phyloP scores from a whole-genome alignment of 2,888 invertebrate genomes.

The Coleophora deauratella region DNA sequence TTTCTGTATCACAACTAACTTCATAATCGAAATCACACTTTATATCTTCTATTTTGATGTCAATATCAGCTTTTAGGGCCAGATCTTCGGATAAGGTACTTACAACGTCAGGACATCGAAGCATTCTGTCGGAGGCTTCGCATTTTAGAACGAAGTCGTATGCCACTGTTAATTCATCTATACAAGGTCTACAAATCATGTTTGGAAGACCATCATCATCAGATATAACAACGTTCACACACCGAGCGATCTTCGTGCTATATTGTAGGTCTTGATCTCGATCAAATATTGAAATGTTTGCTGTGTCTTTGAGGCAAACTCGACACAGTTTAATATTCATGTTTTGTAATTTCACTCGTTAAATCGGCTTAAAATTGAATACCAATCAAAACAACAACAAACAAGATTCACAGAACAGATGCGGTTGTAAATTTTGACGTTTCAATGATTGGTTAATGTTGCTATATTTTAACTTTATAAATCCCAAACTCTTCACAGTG shows the following conservation, averaged over 20 bases:
- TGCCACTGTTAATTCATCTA: constrained; percentile 35
- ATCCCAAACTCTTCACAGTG: too few relatives aligned
- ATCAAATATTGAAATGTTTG: constrained; percentile 43
- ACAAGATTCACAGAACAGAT: too few relatives aligned
- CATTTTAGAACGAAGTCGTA: constrained; percentile 52
- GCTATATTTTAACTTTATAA: too few relatives aligned
- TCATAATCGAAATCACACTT: constrained; percentile 2
- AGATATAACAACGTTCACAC: constrained; percentile 38
- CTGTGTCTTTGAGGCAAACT: constrained; percentile 47
- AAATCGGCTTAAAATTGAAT: neutral
- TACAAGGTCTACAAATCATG: constrained; percentile 45
- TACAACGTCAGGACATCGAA: constrained; percentile 31
- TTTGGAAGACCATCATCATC: constrained; percentile 53
- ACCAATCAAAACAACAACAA: neutral
- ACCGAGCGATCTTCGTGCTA: constrained; percentile 45
- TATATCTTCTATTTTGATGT: constrained; percentile 11
- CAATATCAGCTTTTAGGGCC: constrained; percentile 20
- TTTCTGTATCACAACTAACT: too few relatives aligned
- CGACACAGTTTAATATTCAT: constrained; percentile 42
- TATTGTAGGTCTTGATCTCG: constrained; percentile 39
- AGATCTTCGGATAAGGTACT: constrained; percentile 20
- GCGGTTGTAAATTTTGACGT: too few relatives aligned
- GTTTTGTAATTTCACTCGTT: neutral
- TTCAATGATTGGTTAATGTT: too few relatives aligned
- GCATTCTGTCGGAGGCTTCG: constrained; percentile 44